Evolutionary conservation across 2,113 vertebrate species (phyloP), one percentile per base, ranked within the genome.

Genomic region (Mionectes macconnelli): DNA sequence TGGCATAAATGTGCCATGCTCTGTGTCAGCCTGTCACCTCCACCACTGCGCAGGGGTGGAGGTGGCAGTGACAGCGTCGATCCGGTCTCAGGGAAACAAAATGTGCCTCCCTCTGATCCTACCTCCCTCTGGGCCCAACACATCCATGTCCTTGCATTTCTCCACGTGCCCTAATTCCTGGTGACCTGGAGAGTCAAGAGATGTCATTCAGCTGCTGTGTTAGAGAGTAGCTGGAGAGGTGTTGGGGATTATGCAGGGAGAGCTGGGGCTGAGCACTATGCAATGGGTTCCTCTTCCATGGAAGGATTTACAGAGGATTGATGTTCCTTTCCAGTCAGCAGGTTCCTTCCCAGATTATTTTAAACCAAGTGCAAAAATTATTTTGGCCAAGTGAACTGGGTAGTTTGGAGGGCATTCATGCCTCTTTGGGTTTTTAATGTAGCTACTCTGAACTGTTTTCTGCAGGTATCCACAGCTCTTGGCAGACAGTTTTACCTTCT

Each of bases 281-380:
- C 0, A 0, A 14, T 3, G 39, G n/a, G 17, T 2, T 66, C 42
- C 55, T 24, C 30, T 35, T 10, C 69, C 5, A 2, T 0, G 6
- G 33, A 52, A 59, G 6, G 23, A 8, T 15, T 67, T 39, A 13
- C n/a, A 7, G 0, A 4, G 33, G 9, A 12, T 0, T 11, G 25
- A 25, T 5, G 30, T 4, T 92, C 31, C 37, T 69, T 31, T 52
- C 64, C 63, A 60, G 24, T 15, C 67, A 80, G 3, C 8, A 39
- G 4, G 4, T 19, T 66, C 73, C n/a, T 63, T 59, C 45, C 60
- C 52, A 23, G 31, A 72, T 90, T 53, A 35, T 17, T 40, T 66
- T 6, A n/a, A 28, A 37, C 31, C 39, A 70, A 72, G 35, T 1
- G 4, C 42, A 31, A 21, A 66, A 84, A 11, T 37, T 50, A 1